These are phyloP conservation scores for Diuraphis noxia DNA, from an alignment of 1,140 invertebrate species.

Conservation along the genomic window DNA sequence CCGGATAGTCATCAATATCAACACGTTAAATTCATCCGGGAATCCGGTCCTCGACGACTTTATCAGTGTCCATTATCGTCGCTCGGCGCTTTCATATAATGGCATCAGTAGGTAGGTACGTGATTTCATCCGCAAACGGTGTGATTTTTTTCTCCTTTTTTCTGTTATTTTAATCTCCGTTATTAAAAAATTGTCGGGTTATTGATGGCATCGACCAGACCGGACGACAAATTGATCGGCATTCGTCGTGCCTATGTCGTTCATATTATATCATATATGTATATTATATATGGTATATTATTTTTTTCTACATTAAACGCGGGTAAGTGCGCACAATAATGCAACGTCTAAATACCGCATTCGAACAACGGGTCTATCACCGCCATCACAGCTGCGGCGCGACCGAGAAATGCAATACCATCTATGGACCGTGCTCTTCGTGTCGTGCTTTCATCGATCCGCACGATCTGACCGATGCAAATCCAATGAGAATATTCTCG, in stretches of 20 bases:
- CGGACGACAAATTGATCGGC: constrained; percentile 32
- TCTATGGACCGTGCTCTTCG: background rate
- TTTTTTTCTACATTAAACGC: background rate
- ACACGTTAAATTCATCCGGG: background rate
- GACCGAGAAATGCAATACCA: constrained; percentile 1
- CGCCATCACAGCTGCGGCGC: background rate
- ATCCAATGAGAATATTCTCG: background rate
- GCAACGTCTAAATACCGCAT: constrained; percentile 22
- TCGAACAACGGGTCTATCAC: background rate
- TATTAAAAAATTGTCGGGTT: background rate
- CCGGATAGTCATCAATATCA: background rate
- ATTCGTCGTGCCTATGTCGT: background rate
- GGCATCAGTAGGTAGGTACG: background rate
- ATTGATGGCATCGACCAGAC: background rate
- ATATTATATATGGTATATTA: background rate
- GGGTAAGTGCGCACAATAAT: background rate
- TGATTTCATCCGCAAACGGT: background rate
- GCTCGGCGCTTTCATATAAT: background rate
- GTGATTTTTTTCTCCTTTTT: background rate
- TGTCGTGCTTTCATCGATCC: constrained; percentile 10
- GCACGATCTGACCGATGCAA: constrained; percentile 14
- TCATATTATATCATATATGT: background rate
- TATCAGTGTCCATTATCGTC: background rate
- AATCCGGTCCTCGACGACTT: constrained; percentile 23
- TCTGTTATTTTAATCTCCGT: constrained; percentile 8